Evolutionary conservation across 2,797 vertebrate genomes (phyloP).

Genomic region (Silurus aristotelis): DNA sequence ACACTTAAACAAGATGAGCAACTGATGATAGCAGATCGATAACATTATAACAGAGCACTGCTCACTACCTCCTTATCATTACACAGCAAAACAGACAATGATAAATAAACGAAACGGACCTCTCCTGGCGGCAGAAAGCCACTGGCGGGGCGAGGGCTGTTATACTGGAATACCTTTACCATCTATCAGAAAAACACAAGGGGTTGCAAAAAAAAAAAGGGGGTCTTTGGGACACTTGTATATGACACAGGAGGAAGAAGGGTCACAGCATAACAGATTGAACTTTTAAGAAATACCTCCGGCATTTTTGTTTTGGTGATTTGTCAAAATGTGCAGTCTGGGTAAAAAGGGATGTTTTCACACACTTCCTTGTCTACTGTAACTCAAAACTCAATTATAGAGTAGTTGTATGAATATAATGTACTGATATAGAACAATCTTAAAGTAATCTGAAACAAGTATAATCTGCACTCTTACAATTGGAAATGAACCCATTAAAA

Average conservation of each 20-base stretch:
- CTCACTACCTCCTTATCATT: slow-evolving; percentile 37
- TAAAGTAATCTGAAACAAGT: background rate
- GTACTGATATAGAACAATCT: no score
- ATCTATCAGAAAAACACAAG: slow-evolving; percentile 76
- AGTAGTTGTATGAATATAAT: no score
- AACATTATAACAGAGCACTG: slow-evolving; percentile 2
- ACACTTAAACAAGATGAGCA: background rate
- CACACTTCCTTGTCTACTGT: background rate
- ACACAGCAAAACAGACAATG: slow-evolving; percentile 66
- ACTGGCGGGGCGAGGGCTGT: slow-evolving; percentile 76
- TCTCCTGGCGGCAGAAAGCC: slow-evolving; percentile 80
- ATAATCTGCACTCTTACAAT: background rate
- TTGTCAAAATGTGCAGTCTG: background rate
- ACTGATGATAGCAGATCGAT: background rate
- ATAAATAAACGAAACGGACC: slow-evolving; percentile 75
- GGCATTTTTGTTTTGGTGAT: background rate
- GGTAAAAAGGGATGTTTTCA: background rate
- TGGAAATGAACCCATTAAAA: background rate
- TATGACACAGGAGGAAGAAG: slow-evolving; percentile 47
- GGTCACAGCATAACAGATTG: slow-evolving; percentile 40
- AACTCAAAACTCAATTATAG: background rate
- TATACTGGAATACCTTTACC: slow-evolving; percentile 84
- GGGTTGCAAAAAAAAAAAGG: slow-evolving; percentile 51
- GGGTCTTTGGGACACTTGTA: slow-evolving; percentile 62
- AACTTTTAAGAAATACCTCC: background rate